Evolutionary conservation across 2,797 vertebrate species (phyloP), one percentile per base, ranked within the genome.

Genomic region (Galagoides demidoff): DNA sequence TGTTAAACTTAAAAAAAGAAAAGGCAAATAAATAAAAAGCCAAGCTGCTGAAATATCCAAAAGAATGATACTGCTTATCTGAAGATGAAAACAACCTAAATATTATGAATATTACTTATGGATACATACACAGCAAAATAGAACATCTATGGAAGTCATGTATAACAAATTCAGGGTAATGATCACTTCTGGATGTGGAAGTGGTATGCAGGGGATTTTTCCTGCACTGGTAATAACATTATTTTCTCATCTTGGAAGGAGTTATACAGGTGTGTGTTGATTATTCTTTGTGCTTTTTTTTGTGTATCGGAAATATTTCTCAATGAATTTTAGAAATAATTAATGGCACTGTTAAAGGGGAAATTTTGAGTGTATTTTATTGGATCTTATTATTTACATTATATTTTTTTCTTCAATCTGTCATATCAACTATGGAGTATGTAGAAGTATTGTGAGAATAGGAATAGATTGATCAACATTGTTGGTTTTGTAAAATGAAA

Each of bases 1-100:
- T 55, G 9, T 57, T 61, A 31, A 77, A 85, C 39, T 77, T 95
- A 63, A 96, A 94, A 94, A 95, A 76, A 68, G 29, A 64, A 59
- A 34, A 84, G 12, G 34, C 37, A 90, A 64, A n/a, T 6, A 73
- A 64, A 77, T 12, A 68, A 73, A 14, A 52, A 89, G 37, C 14
- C 14, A 66, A 64, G n/a, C 59, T 31, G 10, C 16, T 49, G 57
- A 66, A 82, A 87, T 92, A 76, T 12, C 61, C 7, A 29, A 34
- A 89, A 74, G 8, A n/a, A 19, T 91, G 55, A 92, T 37, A 22
- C 1, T 31, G 31, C 5, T 84, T 61, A 85, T 74, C 1, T 49
- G 71, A 90, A 59, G 66, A 31, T 93, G 8, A 90, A 76, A 63
- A 82, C 61, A n/a, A 12, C 31, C 2, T 34, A 81, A 71, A 29